Evolutionary conservation across 2,797 vertebrate genomes (phyloP).

Genomic region (Enteromius fasciolatus): DNA sequence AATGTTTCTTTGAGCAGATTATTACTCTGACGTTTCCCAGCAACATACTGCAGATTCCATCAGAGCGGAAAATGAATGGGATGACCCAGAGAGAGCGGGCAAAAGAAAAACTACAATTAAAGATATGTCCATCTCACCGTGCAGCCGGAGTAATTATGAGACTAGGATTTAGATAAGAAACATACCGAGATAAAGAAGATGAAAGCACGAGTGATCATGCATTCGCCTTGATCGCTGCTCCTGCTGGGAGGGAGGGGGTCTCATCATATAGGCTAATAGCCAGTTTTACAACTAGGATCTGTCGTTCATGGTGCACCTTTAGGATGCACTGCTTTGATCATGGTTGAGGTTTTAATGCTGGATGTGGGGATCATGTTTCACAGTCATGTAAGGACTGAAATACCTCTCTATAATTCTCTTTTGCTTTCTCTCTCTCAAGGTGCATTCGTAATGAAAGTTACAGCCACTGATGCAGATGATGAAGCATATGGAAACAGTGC

Average conservation of each 20-base stretch:
- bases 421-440: conserved; percentile 71
- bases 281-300: conserved; percentile 22
- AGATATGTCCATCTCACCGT: conserved; percentile 54
- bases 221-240: conserved; percentile 51
- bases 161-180: conserved; percentile 56
- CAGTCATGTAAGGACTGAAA: conserved; percentile 10
- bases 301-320: conserved; percentile 19
- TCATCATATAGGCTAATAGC: conserved; percentile 46
- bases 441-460: conserved; percentile 90
- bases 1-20: conserved; percentile 58
- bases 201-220: conserved; percentile 48
- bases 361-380: conserved; percentile 26
- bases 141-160: conserved; percentile 51
- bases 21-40: conserved; percentile 48
- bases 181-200: conserved; percentile 45
- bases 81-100: conserved; percentile 46
- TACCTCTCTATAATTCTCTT: conserved; percentile 28
- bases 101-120: conserved; percentile 51
- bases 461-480: conserved; percentile 91
- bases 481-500: conserved; percentile 95
- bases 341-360: conserved; percentile 27
- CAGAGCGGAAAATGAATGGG: conserved; percentile 42
- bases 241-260: conserved; percentile 42
- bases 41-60: conserved; percentile 49
- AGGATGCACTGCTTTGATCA: conserved; percentile 12